Evolutionary conservation across 2,113 vertebrate genomes (phyloP), one percentile per base, ranked within the genome.

Genomic region (Tichodroma muraria): DNA sequence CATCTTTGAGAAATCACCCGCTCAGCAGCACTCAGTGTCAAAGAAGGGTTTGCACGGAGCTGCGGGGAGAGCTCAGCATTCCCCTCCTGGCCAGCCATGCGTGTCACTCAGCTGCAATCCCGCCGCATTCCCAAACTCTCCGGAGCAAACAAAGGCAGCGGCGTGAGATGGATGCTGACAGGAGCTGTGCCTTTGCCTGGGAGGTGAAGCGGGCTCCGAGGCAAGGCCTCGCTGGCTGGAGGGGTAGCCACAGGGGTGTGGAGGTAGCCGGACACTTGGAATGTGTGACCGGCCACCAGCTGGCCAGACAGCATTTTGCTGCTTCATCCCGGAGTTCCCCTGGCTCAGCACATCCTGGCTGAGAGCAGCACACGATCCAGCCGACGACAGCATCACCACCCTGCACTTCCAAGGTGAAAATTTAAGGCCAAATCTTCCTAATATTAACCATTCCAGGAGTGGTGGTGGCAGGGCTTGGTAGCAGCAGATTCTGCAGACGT

Each of bases 21-120:
- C 87, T 77, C 49, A 0, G 0, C 52, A 40, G 78, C 10, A 0
- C 37, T 38, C 2, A 2, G 3, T 23, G 27, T 45, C 60, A 25
- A 49, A 22, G 66, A 2, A 19, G 42, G 70, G 68, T 86, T 73
- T 52, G 71, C 71, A 37, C 1, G 7, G 15, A 54, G 68, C 83
- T 45, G 63, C 4, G 0, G 59, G 53, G 44, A 30, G 30, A 52
- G 68, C 45, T 90, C 77, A 12, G 28, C 30, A 1, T 31, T 35
- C 13, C 38, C 76, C 44, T 45, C 47, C 21, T 25, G 2, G 2
- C 42, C 66, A 60, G 61, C 61, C 25, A 1, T 0, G 40, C 17
- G 23, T 42, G 56, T 59, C 82, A 6, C 52, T 18, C 31, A 2
- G 66, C 75, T 23, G 47, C 82, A 24, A 80, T n/a, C 11, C 76